Evolutionary conservation across 2,888 invertebrate genomes (phyloP).

Genomic region (Drosophila melanocephala): DNA sequence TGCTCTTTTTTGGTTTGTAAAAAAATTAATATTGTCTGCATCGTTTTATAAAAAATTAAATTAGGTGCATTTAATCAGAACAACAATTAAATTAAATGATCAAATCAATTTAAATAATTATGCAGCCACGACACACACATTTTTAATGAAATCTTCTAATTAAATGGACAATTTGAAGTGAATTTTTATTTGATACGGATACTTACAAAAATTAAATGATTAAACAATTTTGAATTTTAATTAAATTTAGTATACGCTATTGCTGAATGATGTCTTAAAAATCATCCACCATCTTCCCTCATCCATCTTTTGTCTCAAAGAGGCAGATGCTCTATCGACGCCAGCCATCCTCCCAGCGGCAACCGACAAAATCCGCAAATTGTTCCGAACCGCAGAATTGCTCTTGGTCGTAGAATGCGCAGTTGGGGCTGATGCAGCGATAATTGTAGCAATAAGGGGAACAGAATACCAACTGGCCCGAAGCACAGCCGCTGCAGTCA

Average conservation of each 20-base stretch:
- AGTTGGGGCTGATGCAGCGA: slow-evolving; percentile 62
- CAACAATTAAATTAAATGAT: not conserved
- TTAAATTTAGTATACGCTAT: not conserved
- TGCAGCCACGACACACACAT: not conserved
- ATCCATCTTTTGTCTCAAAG: no score
- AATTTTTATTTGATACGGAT: not conserved
- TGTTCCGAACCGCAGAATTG: slow-evolving; percentile 59
- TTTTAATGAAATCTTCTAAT: not conserved
- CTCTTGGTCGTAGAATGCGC: slow-evolving; percentile 68
- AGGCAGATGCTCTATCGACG: not conserved
- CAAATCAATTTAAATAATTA: not conserved
- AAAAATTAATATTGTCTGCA: not conserved
- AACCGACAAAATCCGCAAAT: slow-evolving; percentile 54
- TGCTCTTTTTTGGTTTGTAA: no score
- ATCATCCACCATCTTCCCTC: not conserved
- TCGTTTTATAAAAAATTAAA: not conserved
- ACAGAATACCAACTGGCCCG: slow-evolving; percentile 45
- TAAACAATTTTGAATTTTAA: not conserved
- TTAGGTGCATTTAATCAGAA: not conserved
- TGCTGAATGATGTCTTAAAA: not conserved
- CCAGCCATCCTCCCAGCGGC: slow-evolving; percentile 74
- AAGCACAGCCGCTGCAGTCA: slow-evolving; percentile 79
- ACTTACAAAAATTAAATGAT: not conserved
- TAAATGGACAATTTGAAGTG: not conserved
- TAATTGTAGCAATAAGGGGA: slow-evolving; percentile 71